Base-by-base conservation (phyloP, 2,797 vertebrate species). In the Sebastes reedi region DNA sequence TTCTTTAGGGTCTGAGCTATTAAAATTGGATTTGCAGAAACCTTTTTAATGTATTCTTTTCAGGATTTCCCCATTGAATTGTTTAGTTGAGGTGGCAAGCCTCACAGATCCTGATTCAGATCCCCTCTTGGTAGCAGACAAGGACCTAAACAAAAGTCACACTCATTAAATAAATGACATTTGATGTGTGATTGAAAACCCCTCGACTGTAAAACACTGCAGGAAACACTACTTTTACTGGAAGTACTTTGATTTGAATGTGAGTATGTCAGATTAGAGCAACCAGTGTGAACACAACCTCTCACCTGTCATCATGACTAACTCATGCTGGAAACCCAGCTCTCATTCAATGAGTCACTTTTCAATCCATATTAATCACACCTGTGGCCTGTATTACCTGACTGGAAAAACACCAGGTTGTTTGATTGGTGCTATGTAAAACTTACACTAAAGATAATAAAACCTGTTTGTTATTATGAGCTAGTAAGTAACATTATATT, bases 371-470 rank as follows among this genome's bases (percentile, higher is more conserved):
- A 6, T 70, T 4, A 62, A 29, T 50, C 32, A 50, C 24, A 67
- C 25, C 67, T 54, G 29, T 66, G 42, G 18, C 14, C 36, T 60
- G 29, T 25, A 20, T 34, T 18, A 10, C 3, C 42, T 12, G 56
- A 54, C 58, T 52, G 73, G 13, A 65, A 22, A 39, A 22, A 20
- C 25, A 58, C 34, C 11, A 20, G 22, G 3, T 12, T 16, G n/a
- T 61, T 4, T 24, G 18, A 42, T 0, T n/a, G 6, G 2, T 22
- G 1, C 1, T 2, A 5, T n/a, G 16, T 50, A 3, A 34, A 75
- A 29, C 0, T 0, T 8, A 11, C 1, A 2, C 4, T 24, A 1
- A 62, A 11, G 1, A 22, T 0, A 54, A 46, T 6, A 29, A 5
- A 5, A 1, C 4, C 2, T 9, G 16, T 0, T 2, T 27, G 10